Conservation (phyloP, 2,113 vertebrate species). For the Morone chrysops region DNA sequence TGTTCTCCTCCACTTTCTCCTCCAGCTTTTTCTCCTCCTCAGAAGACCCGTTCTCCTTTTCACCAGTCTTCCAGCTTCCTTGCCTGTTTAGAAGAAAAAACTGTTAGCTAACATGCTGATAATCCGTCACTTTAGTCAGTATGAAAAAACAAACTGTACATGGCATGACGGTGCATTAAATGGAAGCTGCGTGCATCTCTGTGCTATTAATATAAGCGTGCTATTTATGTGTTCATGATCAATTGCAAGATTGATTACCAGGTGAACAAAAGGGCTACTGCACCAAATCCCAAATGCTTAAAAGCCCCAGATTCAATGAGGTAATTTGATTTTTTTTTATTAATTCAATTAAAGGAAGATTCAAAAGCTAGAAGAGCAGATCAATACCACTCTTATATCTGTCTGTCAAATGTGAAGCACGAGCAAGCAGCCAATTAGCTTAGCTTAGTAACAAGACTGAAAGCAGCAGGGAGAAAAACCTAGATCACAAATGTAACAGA, state of each 20-base stretch:
- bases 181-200: neutral
- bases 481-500: no score
- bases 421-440: neutral
- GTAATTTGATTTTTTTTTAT: neutral
- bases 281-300: neutral
- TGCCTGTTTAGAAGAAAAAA: conserved; percentile 70
- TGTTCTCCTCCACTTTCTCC: conserved; percentile 95
- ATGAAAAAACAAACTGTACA: neutral
- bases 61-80: conserved; percentile 90
- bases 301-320: neutral
- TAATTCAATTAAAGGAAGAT: neutral
- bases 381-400: neutral
- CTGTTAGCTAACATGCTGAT: neutral
- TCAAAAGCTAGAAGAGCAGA: neutral
- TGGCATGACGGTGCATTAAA: neutral
- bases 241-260: conserved; percentile 12
- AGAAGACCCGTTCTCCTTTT: conserved; percentile 86
- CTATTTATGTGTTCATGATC: conserved; percentile 5
- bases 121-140: neutral
- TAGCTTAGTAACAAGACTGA: neutral
- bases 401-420: neutral
- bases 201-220: neutral
- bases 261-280: neutral
- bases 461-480: neutral
- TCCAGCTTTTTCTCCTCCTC: conserved; percentile 91